phyloP scores from a whole-genome alignment of 2,797 vertebrate genomes.

The Peromyscus attwateri region DNA sequence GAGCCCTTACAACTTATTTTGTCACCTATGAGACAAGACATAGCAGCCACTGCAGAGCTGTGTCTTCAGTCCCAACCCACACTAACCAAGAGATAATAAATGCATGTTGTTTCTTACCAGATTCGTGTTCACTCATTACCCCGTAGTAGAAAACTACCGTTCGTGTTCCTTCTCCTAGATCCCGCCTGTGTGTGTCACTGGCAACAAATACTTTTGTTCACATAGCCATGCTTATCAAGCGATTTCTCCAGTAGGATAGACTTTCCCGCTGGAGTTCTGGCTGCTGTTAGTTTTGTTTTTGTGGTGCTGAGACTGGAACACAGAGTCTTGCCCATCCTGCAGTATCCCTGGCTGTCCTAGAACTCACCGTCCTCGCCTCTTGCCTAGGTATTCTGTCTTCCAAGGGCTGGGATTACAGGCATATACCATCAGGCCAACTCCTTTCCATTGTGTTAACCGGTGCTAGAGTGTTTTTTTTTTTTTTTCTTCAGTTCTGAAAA shows the following conservation, averaged over 20 bases:
- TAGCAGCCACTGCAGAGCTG: background rate
- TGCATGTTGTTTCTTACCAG: background rate
- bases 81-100: background rate
- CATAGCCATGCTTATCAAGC: background rate
- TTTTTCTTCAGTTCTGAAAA: background rate
- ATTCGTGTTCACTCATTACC: background rate
- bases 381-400: background rate
- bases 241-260: background rate
- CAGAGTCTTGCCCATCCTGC: no score
- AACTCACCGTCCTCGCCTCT: background rate
- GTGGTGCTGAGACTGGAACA: background rate
- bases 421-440: background rate
- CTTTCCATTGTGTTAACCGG: background rate
- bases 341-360: background rate
- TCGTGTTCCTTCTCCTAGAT: background rate
- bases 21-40: background rate
- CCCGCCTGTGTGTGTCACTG: background rate
- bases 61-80: background rate
- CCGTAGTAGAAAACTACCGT: background rate
- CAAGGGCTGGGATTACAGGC: background rate
- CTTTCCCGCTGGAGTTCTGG: background rate
- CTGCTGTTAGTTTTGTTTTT: background rate
- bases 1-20: background rate
- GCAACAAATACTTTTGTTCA: slow-evolving; percentile 35
- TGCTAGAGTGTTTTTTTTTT: slow-evolving; percentile 23